Conservation (phyloP, 2,113 vertebrate species). For the Pavo muticus region DNA sequence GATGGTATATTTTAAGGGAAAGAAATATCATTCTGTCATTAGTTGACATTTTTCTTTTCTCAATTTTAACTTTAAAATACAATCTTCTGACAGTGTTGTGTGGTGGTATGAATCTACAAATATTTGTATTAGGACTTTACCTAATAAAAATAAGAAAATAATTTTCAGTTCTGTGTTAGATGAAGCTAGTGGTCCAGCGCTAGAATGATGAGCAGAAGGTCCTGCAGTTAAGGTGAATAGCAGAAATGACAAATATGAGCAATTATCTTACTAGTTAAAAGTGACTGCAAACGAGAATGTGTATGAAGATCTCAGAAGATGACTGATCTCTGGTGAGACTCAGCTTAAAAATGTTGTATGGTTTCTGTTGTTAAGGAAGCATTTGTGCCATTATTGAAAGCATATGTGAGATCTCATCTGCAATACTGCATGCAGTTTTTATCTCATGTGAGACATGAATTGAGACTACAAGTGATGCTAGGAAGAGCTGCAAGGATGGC, state of each 20-base stretch:
- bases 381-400: neutral
- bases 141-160: neutral
- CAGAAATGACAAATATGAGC: neutral
- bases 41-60: neutral
- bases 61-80: neutral
- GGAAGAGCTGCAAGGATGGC: neutral
- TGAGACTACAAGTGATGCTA: neutral
- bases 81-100: neutral
- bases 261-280: neutral
- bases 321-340: neutral
- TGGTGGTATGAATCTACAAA: neutral
- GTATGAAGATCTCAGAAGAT: neutral
- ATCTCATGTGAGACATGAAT: fast-evolving
- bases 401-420: neutral
- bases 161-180: neutral
- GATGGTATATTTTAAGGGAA: neutral
- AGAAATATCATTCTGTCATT: neutral
- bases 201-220: neutral
- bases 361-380: neutral
- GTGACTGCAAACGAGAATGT: neutral
- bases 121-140: neutral
- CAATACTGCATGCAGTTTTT: neutral
- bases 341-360: neutral
- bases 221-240: neutral
- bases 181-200: neutral